phyloP scores from a whole-genome alignment of 2,113 vertebrate genomes.

The Sminthopsis crassicaudata region DNA sequence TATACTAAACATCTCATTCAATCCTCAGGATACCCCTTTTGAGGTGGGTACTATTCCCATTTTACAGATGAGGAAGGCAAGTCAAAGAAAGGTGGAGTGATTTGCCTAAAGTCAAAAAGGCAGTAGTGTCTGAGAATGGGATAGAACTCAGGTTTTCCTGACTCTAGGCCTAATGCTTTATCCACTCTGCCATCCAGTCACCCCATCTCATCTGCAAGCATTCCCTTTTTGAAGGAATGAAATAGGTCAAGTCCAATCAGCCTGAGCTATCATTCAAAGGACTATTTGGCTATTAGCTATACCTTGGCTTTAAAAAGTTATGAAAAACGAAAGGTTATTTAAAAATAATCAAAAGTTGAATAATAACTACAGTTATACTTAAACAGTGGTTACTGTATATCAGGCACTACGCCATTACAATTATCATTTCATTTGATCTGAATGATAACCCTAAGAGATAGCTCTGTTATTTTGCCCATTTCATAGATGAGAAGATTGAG shows the following conservation, averaged over 20 bases:
- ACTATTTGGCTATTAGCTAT: not conserved
- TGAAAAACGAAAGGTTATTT: not conserved
- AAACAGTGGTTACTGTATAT: not conserved
- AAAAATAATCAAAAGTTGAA: not conserved
- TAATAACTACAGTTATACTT: not conserved
- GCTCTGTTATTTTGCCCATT: not conserved
- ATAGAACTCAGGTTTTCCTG: not conserved
- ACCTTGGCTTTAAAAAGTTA: not conserved
- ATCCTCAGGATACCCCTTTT: not conserved
- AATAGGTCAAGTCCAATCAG: not conserved
- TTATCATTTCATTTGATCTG: not conserved
- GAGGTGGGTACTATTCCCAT: not conserved
- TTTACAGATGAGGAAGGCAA: not conserved
- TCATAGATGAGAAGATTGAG: not conserved
- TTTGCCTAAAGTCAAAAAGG: not conserved
- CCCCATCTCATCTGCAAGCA: not conserved
- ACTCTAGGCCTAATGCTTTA: not conserved
- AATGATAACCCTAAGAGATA: not conserved
- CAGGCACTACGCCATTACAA: not conserved
- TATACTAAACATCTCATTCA: not conserved
- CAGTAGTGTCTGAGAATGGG: not conserved
- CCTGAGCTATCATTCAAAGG: not conserved
- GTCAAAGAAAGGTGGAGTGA: not conserved
- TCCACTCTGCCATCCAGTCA: not conserved
- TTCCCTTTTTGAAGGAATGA: not conserved